Base-by-base conservation (phyloP, 2,797 vertebrate species). In the Ptychadena robeensis region DNA sequence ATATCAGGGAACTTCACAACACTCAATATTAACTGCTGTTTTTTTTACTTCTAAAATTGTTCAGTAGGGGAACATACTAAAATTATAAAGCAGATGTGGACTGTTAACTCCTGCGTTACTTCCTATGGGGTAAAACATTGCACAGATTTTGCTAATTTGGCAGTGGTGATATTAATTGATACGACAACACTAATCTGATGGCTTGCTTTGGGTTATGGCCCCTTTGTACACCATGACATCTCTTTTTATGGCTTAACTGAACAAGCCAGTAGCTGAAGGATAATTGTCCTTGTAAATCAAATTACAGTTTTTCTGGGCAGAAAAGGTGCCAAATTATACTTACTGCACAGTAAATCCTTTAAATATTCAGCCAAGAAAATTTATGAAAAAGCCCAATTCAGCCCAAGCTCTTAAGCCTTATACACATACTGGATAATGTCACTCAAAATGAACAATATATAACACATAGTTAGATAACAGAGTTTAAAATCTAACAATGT, bases 11-110 rank as follows among this genome's bases (percentile, higher is more conserved):
- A 79, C 63, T 67, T 73, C 76, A 73, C 82, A 68, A 69, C 69
- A 72, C n/a, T n/a, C 18, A 14, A 83, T 83, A 83, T 79, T 83
- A 79, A 83, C 73, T 79, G 76, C 69, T 79, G 70, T 31, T 79
- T 83, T 79, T 83, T 28, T 61, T 79, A 68, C 30, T 22, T 73
- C 40, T 79, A 63, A 83, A 83, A 79, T 73, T 73, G 59, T 79
- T 77, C 75, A 67, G 40, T 70, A 25, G 75, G 61, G 69, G 69
- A 78, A 83, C 79, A 79, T 67, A 34, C 68, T 59, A 11, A 44
- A 79, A 73, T 83, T 83, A 73, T 27, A 68, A 28, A 32, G 31
- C 34, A 79, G 69, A 83, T 67, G 34, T 64, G 40, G 35, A 65
- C 30, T 12, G 38, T 83, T 79, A 83, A 83, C 75, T 66, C 80